A percentile compares a stretch with the other conserved stretches of the same genome.
phyloP scores from a whole-genome alignment of 1,140 invertebrate genomes.

The Lasaia peninsularis region DNA sequence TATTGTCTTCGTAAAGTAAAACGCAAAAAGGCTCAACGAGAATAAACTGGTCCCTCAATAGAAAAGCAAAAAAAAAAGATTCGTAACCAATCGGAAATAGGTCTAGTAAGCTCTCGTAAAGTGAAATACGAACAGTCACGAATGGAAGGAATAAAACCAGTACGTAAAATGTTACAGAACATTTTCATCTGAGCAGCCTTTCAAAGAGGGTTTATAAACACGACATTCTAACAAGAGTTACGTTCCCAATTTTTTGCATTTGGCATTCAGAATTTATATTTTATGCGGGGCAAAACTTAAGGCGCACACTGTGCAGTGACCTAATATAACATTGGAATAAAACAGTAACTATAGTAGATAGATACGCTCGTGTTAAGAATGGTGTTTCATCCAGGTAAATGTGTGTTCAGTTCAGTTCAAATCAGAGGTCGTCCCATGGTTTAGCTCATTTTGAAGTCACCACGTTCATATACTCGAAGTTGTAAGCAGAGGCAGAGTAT shows the following conservation, averaged over 20 bases:
- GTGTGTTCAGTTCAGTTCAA: too few species aligned
- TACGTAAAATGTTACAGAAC: slow-evolving; percentile 6
- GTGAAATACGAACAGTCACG: slow-evolving; percentile 10
- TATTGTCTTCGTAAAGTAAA: background rate
- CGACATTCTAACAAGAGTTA: background rate
- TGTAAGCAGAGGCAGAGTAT: too few species aligned
- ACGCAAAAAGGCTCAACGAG: background rate
- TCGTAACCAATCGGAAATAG: slow-evolving; percentile 12
- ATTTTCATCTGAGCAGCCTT: slow-evolving; percentile 10
- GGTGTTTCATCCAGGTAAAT: too few species aligned
- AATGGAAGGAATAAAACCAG: slow-evolving; percentile 3
- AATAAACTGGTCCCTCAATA: background rate
- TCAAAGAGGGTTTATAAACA: slow-evolving; percentile 9
- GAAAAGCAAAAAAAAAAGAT: slow-evolving; percentile 9
- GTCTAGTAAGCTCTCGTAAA: slow-evolving; percentile 11
- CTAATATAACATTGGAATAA: too few species aligned
- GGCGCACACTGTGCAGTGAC: too few species aligned
- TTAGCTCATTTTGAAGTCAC: too few species aligned
- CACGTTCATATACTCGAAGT: too few species aligned
- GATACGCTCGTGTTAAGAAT: too few species aligned
- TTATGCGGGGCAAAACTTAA: too few species aligned
- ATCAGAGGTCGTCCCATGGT: too few species aligned
- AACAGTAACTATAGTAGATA: too few species aligned
- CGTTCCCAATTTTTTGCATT: slow-evolving; percentile 15
- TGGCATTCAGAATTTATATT: too few species aligned